Conservation (phyloP, 2,888 invertebrate species). For the Clitarchus hookeri region DNA sequence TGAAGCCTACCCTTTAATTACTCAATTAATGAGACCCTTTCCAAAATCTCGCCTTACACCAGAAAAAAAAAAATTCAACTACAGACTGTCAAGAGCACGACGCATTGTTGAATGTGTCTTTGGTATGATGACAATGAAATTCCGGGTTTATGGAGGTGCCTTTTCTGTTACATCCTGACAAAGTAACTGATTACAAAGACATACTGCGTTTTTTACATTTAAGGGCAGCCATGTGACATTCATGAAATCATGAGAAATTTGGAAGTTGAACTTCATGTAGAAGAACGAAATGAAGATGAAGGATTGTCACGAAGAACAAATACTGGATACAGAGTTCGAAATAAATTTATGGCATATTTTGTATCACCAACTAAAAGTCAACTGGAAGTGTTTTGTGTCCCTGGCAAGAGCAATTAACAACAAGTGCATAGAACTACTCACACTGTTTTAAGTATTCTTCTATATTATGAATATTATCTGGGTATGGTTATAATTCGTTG, state of each 20-base stretch:
- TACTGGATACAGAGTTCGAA: constrained; percentile 1
- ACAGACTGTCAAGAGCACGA: background rate
- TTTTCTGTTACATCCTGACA: constrained; percentile 10
- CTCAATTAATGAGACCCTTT: background rate
- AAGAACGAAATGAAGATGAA: background rate
- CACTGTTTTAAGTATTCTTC: background rate
- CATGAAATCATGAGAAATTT: constrained; percentile 11
- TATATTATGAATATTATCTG: constrained; percentile 3
- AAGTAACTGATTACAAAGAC: constrained; percentile 15
- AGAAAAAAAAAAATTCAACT: background rate
- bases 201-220: background rate
- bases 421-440: background rate
- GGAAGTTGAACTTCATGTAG: background rate
- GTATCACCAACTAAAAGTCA: background rate
- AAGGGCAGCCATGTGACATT: background rate
- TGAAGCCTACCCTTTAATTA: background rate
- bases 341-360: background rate
- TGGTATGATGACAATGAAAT: constrained; percentile 10
- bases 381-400: too few species aligned
- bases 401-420: too few species aligned
- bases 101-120: background rate
- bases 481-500: background rate
- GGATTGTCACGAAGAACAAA: background rate
- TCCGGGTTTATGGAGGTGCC: background rate
- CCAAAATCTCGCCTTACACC: background rate